Conservation (phyloP, 2,888 invertebrate species). For the Volucella inanis region DNA sequence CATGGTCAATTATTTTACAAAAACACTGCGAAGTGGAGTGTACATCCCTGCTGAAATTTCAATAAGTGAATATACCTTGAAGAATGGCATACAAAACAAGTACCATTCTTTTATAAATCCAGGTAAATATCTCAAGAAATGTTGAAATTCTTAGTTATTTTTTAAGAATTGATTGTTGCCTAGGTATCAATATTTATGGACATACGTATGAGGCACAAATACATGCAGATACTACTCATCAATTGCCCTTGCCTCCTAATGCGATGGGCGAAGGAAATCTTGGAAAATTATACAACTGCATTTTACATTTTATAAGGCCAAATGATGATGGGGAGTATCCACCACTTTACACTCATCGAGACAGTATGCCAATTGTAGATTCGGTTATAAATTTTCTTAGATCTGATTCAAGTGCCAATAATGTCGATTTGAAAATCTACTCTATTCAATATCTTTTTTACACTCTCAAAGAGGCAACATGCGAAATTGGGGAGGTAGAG, state of each 20-base stretch:
- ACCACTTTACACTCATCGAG: slow-evolving; percentile 82
- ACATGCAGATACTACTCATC: slow-evolving; percentile 83
- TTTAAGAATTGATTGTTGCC: neutral
- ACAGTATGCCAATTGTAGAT: slow-evolving; percentile 79
- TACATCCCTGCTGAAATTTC: slow-evolving; percentile 85
- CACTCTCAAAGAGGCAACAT: slow-evolving; percentile 79
- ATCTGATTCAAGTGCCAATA: slow-evolving; percentile 76
- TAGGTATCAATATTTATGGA: slow-evolving; percentile 81
- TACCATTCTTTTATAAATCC: slow-evolving; percentile 83
- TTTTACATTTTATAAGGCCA: slow-evolving; percentile 82
- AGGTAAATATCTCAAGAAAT: slow-evolving; percentile 78
- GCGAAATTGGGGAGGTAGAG: slow-evolving; percentile 77
- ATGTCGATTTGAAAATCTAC: slow-evolving; percentile 76
- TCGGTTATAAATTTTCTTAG: slow-evolving; percentile 79
- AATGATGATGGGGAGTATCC: slow-evolving; percentile 77
- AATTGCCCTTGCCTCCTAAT: slow-evolving; percentile 82
- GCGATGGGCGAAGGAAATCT: slow-evolving; percentile 80
- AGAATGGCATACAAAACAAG: slow-evolving; percentile 82
- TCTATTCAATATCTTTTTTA: slow-evolving; percentile 80
- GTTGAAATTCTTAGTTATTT: neutral
- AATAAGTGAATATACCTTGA: slow-evolving; percentile 83
- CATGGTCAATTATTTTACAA: slow-evolving; percentile 81
- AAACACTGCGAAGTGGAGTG: slow-evolving; percentile 75
- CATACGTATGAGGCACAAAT: slow-evolving; percentile 83
- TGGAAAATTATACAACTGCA: slow-evolving; percentile 81